Percentiles rank a stretch among this genome's conserved stretches.
These are phyloP conservation scores for Scartelaos histophorus DNA, from an alignment of 2,113 vertebrate genomes.

Conservation along the genomic window DNA sequence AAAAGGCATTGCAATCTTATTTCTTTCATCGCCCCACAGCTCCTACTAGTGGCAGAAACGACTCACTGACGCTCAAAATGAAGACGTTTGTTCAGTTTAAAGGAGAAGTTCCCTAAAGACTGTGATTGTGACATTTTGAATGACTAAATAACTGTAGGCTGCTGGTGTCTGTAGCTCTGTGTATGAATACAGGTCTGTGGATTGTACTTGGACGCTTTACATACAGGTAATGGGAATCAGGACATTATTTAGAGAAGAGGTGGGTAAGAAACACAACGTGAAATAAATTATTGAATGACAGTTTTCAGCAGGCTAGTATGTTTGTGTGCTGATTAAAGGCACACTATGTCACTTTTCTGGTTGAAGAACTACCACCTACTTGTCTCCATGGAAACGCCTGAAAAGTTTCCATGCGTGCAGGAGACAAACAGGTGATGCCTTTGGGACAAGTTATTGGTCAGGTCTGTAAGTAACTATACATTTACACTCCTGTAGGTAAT, in stretches of 20 bases:
- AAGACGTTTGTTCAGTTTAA: slow-evolving; percentile 31
- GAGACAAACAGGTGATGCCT: background rate
- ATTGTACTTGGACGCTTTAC: slow-evolving; percentile 3
- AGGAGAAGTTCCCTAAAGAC: slow-evolving; percentile 10
- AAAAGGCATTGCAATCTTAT: slow-evolving; percentile 15
- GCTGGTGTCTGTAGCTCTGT: slow-evolving; percentile 15
- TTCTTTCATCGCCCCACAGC: slow-evolving; percentile 57
- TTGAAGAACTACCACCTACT: background rate
- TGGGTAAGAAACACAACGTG: too few relatives aligned
- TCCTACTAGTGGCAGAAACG: slow-evolving; percentile 64
- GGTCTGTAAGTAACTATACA: background rate
- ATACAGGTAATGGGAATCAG: background rate
- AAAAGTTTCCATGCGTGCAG: too few relatives aligned
- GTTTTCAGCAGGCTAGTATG: background rate
- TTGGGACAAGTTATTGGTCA: background rate
- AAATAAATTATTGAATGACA: background rate
- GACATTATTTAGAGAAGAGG: too few relatives aligned
- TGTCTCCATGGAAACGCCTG: background rate
- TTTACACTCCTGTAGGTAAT: background rate
- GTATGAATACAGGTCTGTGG: slow-evolving; percentile 4
- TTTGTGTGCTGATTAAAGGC: background rate
- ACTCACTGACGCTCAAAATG: slow-evolving; percentile 19
- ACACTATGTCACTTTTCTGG: background rate
- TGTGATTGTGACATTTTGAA: slow-evolving; percentile 30
- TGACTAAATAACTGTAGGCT: background rate